Evolutionary conservation across 2,113 vertebrate species (phyloP), one percentile per base, ranked within the genome.

Genomic region (Hipposideros armiger): DNA sequence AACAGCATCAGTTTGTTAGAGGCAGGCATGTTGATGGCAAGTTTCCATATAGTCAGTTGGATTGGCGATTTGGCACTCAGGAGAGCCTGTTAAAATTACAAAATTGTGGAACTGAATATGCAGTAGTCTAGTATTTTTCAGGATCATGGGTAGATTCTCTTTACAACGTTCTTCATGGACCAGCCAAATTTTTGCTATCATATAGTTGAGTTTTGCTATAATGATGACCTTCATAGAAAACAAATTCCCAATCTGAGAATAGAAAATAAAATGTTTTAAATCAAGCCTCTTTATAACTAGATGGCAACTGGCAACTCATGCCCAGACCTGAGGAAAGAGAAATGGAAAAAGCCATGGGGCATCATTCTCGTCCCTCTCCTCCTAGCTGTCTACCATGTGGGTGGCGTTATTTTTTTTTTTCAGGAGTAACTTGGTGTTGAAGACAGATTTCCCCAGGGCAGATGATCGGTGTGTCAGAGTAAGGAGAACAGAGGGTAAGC

Each of bases 251-350:
- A 2, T 50, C 16, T 16, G 30, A 90, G 32, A 84, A 56, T 14
- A 92, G 50, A 76, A 70, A 56, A 85, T 62, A 24, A 90, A 95
- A 67, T 52, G 32, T 13, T 60, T 85, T 88, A 40, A 77, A 77
- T 58, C 5, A 42, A 96, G 54, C 19, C 60, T 76, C n/a, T 83
- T 69, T 74, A 17, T 66, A 82, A 81, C 28, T 40, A 45, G 45
- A 10, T 67, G 64, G 28, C 62, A 78, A 42, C 42, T 54, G 50
- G 36, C 22, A 42, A 42, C 32, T 20, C 17, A 30, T 7, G 47
- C 5, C 58, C 32, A n/a, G 24, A 60, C 17, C 36, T 28, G 5
- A 80, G 40, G 15, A 77, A 54, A 85, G 7, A 40, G 64, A 60
- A 60, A 26, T 0, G 14, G 56, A 90, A 6, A 19, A n/a, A 72